Evolutionary conservation across 37 sponge, comb jelly and placozoan species (phyloP).

Genomic region (Geodia barretti): DNA sequence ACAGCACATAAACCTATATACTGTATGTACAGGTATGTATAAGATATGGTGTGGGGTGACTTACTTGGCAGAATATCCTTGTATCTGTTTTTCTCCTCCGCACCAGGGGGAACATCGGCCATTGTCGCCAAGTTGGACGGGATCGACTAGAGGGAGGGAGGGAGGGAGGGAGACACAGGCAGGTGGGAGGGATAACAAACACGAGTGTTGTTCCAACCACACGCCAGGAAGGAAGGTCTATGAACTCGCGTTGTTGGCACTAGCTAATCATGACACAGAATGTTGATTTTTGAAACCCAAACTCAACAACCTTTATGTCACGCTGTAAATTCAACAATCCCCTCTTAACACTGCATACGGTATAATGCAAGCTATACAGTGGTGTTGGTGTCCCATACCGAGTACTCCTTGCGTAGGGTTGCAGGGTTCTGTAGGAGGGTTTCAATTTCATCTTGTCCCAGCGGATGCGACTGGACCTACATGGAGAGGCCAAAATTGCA

Average conservation of each 20-base stretch:
- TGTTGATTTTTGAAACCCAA: too few species aligned
- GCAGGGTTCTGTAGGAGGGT: slow-evolving; percentile 18
- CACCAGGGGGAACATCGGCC: slow-evolving; percentile 85
- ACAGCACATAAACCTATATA: neutral
- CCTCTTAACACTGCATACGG: too few species aligned
- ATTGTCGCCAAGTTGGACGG: slow-evolving; percentile 68
- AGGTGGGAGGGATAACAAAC: too few species aligned
- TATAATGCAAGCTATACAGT: too few species aligned
- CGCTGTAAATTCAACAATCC: too few species aligned
- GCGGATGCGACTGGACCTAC: slow-evolving; percentile 40
- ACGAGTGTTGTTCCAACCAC: too few species aligned
- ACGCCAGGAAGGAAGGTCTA: neutral
- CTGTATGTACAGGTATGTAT: neutral
- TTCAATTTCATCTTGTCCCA: slow-evolving; percentile 43
- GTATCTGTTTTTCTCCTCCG: slow-evolving; percentile 89
- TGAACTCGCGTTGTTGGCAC: neutral
- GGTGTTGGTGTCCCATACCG: slow-evolving; percentile 3
- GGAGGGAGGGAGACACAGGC: neutral
- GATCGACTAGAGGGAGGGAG: slow-evolving; percentile 46
- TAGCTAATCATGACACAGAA: too few species aligned
- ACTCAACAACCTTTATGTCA: too few species aligned
- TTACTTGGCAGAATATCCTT: slow-evolving; percentile 85
- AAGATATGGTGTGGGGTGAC: neutral
- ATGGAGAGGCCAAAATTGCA: neutral
- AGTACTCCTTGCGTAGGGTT: slow-evolving; percentile 36